Conservation (phyloP, 2,888 invertebrate genomes). For the Apodemia mormo region DNA sequence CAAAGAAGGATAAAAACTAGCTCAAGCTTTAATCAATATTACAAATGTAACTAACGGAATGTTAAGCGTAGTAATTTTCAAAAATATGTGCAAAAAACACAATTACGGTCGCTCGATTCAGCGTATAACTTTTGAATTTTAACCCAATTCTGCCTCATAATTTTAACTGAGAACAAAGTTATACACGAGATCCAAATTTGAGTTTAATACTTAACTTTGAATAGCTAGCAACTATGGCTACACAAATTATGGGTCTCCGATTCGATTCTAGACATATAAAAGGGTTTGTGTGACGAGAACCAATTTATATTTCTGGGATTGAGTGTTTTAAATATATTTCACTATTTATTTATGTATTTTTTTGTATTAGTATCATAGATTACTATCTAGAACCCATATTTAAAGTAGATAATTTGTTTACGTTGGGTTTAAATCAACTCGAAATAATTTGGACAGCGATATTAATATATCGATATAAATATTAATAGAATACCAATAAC, state of each 20-base stretch:
- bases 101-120: background rate
- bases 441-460: too few relatives aligned
- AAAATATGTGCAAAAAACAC: background rate
- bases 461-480: too few relatives aligned
- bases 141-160: background rate
- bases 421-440: too few relatives aligned
- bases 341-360: too few relatives aligned
- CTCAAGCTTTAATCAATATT: conserved; percentile 5
- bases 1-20: conserved; percentile 1
- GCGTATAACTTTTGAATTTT: background rate
- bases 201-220: background rate
- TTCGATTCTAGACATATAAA: too few relatives aligned
- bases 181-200: background rate
- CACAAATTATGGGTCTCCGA: background rate
- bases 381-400: too few relatives aligned
- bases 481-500: too few relatives aligned
- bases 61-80: background rate
- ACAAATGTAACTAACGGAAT: background rate
- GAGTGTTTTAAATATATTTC: too few relatives aligned
- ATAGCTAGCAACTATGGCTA: background rate
- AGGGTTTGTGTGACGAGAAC: too few relatives aligned
- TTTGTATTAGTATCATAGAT: too few relatives aligned
- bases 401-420: too few relatives aligned
- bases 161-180: background rate
- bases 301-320: too few relatives aligned